phyloP scores from a whole-genome alignment of 2,888 invertebrate genomes.

The Anthophora plumipes region DNA sequence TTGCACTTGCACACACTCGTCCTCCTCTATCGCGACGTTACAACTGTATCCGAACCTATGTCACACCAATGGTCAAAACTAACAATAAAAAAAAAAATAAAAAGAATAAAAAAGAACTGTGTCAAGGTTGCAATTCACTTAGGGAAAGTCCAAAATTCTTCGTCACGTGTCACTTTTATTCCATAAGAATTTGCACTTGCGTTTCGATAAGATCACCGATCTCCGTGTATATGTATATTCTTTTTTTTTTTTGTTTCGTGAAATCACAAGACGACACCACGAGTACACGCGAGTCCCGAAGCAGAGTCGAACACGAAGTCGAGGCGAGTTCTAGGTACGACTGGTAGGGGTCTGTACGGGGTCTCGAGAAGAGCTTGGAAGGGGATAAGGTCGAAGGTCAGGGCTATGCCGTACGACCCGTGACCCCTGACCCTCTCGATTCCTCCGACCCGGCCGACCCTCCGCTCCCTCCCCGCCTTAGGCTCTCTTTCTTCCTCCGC shows the following conservation, averaged over 20 bases:
- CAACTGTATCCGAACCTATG: neutral
- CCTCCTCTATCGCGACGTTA: neutral
- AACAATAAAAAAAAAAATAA: too few relatives aligned
- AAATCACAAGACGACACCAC: constrained; percentile 27
- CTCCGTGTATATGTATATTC: too few relatives aligned
- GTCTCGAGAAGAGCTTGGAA: constrained; percentile 65
- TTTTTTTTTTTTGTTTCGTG: constrained; percentile 11
- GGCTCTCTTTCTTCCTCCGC: constrained; percentile 43
- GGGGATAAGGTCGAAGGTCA: constrained; percentile 79
- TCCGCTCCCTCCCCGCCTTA: constrained; percentile 40
- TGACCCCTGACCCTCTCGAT: constrained; percentile 82
- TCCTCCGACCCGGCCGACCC: constrained; percentile 78
- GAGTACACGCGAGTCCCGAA: constrained; percentile 51
- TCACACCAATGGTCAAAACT: neutral
- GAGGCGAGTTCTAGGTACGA: constrained; percentile 71
- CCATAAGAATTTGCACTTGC: too few relatives aligned
- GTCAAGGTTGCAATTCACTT: constrained; percentile 51
- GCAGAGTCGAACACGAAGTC: constrained; percentile 68
- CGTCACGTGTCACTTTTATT: neutral
- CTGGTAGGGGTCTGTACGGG: constrained; percentile 69
- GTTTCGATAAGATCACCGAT: too few relatives aligned
- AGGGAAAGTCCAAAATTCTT: too few relatives aligned
- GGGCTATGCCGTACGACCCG: constrained; percentile 82
- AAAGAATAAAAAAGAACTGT: too few relatives aligned
- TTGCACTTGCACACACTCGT: constrained; percentile 32